A percentile compares a stretch with the other conserved stretches of the same genome.
Conservation (phyloP, 2,113 vertebrate species). For the Leucoraja erinaceus region DNA sequence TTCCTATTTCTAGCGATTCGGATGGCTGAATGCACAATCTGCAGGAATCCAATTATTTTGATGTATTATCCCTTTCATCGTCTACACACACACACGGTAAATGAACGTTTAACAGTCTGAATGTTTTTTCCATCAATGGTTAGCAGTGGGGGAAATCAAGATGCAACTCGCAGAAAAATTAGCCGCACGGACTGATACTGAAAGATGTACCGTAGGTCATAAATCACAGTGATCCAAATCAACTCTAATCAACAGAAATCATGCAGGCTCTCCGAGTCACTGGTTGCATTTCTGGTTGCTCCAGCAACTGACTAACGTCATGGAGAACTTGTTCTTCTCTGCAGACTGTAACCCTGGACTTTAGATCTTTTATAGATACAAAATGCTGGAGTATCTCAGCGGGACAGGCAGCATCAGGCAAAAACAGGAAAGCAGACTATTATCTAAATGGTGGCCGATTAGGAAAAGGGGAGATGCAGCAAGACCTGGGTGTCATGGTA, state of each 20-base stretch:
- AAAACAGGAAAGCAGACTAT: too few relatives aligned
- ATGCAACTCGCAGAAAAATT: neutral
- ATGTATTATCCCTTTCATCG: neutral
- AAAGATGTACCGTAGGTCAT: neutral
- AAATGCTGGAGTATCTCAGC: too few relatives aligned
- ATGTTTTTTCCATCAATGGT: neutral
- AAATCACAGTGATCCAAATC: neutral
- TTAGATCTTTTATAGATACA: too few relatives aligned
- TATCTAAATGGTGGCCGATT: too few relatives aligned
- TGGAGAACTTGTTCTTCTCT: neutral
- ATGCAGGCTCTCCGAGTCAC: neutral
- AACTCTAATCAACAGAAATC: neutral
- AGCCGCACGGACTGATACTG: neutral
- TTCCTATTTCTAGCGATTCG: neutral
- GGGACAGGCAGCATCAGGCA: too few relatives aligned
- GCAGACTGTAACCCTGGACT: neutral
- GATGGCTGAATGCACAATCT: neutral
- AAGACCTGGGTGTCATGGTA: too few relatives aligned
- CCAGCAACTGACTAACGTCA: neutral
- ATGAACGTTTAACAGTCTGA: neutral
- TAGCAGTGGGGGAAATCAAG: neutral
- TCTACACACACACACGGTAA: neutral
- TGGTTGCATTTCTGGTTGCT: neutral
- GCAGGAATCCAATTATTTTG: neutral
- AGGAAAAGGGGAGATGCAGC: too few relatives aligned